A percentile compares a stretch with the other conserved stretches of the same genome.
phyloP scores from a whole-genome alignment of 2,888 invertebrate genomes.

The Dicycla oo region DNA sequence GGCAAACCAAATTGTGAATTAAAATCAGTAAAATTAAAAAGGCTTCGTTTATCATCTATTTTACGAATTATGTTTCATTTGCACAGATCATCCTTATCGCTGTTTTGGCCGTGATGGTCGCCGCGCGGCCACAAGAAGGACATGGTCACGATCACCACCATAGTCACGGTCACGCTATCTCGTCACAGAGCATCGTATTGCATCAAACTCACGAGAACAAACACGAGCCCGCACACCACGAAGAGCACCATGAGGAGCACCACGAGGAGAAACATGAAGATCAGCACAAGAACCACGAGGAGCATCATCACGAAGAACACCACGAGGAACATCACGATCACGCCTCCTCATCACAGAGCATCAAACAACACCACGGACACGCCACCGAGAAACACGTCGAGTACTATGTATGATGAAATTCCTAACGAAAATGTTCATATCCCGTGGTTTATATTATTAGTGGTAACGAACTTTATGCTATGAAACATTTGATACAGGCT shows the following conservation, averaged over 20 bases:
- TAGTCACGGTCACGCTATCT: conserved; percentile 61
- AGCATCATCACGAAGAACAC: conserved; percentile 35
- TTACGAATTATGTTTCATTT: neutral
- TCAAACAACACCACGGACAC: conserved; percentile 65
- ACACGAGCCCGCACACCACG: too few relatives aligned
- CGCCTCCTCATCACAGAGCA: conserved; percentile 66
- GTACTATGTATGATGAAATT: conserved; percentile 63
- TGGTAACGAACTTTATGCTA: neutral
- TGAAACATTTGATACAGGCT: conserved; percentile 56
- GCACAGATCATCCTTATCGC: conserved; percentile 24
- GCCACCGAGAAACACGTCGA: conserved; percentile 66
- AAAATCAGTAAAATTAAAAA: neutral
- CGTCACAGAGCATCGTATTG: conserved; percentile 74
- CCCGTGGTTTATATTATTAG: neutral
- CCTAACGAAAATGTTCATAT: neutral
- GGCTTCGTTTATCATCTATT: neutral
- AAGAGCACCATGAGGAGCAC: conserved; percentile 16
- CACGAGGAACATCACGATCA: conserved; percentile 47
- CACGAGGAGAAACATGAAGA: conserved; percentile 17
- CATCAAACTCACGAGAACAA: conserved; percentile 65
- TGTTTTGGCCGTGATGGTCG: conserved; percentile 38
- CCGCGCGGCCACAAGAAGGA: conserved; percentile 59
- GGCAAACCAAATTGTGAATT: neutral
- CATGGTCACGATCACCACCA: conserved; percentile 49
- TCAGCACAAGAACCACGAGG: conserved; percentile 4